Evolutionary conservation across 2,888 invertebrate genomes (phyloP), one percentile per base, ranked within the genome.

Genomic region (Protonemura montana): DNA sequence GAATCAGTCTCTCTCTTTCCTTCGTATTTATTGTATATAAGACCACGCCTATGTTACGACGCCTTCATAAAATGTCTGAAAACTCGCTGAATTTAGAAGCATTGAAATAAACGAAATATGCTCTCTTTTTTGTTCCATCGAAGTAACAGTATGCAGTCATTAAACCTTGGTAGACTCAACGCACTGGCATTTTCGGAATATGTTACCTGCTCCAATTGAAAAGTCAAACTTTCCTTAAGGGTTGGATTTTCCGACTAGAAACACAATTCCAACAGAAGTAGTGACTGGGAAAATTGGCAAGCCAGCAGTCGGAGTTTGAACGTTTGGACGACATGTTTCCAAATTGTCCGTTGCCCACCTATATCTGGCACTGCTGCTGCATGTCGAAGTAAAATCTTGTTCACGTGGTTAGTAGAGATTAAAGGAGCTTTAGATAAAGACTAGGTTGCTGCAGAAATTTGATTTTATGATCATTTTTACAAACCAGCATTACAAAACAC

Each of bases 1-100:
- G 59, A 27, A 84, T 28, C 76, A 27, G 76, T 76, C 84, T 84
- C 28, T 83, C 83, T 84, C 76, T 28, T 76, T 84, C 84, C n/a
- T 1, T 84, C 84, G 59, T 26, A 84, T 84, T 59, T 84, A 84
- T 84, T 84, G 84, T 84, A 84, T 84, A 84, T 42, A 59, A 83
- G 84, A 76, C 84, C 84, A 84, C 84, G 84, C 84, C 84, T 84
- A 27, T 59, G 21, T 59, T 84, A 59, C 84, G 84, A 84, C 84
- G 84, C 84, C 59, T 84, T 59, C 84, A 76, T 84, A 84, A 84
- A 84, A 84, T 59, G 29, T 84, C 59, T 28, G 81, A 81, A 78
- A 84, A 16, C 30, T 30, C 28, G 41, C 25, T 42, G 82, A 28
- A 28, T 84, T 84, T 84, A 84, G 76, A 84, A 28, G 76, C 84